Conservation (phyloP, 2,888 invertebrate species). For the Andricus quercusramuli region DNA sequence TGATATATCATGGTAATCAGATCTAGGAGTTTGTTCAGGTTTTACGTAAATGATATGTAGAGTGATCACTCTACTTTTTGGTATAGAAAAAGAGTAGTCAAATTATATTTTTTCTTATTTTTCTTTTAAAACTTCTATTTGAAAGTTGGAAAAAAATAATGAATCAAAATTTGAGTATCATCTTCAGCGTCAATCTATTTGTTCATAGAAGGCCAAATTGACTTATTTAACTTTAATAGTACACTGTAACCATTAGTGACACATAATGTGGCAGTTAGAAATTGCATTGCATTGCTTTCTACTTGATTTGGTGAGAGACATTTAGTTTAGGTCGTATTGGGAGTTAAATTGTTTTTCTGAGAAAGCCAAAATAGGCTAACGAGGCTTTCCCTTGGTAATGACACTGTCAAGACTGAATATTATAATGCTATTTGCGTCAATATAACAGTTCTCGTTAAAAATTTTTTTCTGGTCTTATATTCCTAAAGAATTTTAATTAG, state of each 20-base stretch:
- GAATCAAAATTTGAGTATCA: not conserved
- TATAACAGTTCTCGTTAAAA: not conserved
- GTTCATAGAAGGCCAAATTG: conserved; percentile 2
- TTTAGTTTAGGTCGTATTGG: conserved; percentile 9
- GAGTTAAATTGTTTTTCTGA: conserved; percentile 26
- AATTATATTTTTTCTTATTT: too few relatives aligned
- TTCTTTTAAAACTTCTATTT: too few relatives aligned
- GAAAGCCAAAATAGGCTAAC: conserved; percentile 12
- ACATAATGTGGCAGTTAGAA: conserved; percentile 5
- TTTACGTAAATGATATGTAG: too few relatives aligned
- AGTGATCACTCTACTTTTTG: not conserved
- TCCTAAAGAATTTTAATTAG: conserved; percentile 7
- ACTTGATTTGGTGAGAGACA: conserved; percentile 9
- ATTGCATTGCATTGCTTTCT: conserved; percentile 24
- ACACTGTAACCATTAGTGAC: conserved; percentile 4
- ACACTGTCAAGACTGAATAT: not conserved
- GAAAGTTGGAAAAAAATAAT: not conserved
- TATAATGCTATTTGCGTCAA: not conserved
- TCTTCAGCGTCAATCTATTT: not conserved
- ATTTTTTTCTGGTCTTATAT: not conserved
- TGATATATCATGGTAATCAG: too few relatives aligned
- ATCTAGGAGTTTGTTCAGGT: too few relatives aligned
- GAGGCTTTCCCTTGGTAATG: conserved; percentile 9
- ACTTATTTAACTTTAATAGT: not conserved
- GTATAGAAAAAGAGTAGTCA: not conserved